Evolutionary conservation across 2,113 vertebrate species (phyloP).

Genomic region (Clupea harengus): DNA sequence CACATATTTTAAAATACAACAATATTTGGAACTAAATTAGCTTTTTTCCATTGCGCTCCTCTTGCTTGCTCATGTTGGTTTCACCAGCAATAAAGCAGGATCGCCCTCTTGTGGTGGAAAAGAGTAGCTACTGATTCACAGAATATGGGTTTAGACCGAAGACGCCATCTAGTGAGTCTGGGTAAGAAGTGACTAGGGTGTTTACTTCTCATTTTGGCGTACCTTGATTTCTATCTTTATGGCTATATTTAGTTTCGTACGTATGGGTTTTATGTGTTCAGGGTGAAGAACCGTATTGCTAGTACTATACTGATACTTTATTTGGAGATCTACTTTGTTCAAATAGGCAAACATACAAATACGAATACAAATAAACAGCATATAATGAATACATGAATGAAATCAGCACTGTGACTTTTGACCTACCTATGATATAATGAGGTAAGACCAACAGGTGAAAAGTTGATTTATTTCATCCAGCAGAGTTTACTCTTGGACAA

Average conservation of each 20-base stretch:
- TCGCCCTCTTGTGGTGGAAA: not conserved
- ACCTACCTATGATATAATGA: no score
- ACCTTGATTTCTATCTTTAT: not conserved
- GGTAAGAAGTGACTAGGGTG: not conserved
- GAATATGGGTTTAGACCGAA: not conserved
- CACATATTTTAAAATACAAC: not conserved
- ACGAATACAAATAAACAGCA: not conserved
- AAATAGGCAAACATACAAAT: no score
- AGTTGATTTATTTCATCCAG: no score
- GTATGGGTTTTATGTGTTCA: not conserved
- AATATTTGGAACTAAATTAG: not conserved
- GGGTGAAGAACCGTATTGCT: not conserved
- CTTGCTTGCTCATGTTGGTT: not conserved
- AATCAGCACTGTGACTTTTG: no score
- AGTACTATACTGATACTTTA: not conserved
- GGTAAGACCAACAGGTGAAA: no score
- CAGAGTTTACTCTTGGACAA: no score
- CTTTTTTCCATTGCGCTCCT: not conserved
- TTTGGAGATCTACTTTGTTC: not conserved
- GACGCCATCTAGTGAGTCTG: not conserved
- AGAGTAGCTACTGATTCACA: not conserved
- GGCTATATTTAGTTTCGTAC: not conserved
- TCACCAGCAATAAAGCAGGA: not conserved
- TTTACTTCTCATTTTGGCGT: not conserved
- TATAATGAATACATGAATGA: no score